phyloP scores from a whole-genome alignment of 1,140 invertebrate species.

The Drosophila sp. region DNA sequence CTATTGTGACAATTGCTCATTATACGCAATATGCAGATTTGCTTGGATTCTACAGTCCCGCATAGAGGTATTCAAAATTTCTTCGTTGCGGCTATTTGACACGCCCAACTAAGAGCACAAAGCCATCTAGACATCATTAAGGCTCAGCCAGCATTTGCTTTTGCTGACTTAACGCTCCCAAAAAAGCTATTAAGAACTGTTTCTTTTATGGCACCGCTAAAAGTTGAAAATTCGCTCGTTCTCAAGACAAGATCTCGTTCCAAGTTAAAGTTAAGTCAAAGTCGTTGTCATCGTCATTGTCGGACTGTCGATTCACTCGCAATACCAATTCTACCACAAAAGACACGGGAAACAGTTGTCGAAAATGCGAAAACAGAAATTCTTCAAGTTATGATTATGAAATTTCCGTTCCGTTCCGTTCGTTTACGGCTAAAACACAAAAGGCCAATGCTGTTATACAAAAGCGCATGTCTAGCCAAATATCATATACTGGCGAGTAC shows the following conservation, averaged over 20 bases:
- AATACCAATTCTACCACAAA: background rate
- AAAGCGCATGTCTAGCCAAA: slow-evolving; percentile 49
- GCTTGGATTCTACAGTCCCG: slow-evolving; percentile 7
- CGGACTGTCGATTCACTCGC: slow-evolving; percentile 64
- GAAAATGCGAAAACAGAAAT: slow-evolving; percentile 47
- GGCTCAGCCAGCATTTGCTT: slow-evolving; percentile 19
- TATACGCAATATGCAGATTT: slow-evolving; percentile 22
- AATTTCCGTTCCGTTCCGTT: slow-evolving; percentile 67
- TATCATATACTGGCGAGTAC: slow-evolving; percentile 12
- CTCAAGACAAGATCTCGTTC: slow-evolving; percentile 36
- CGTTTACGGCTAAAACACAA: slow-evolving; percentile 46
- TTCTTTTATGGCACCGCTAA: slow-evolving; percentile 76
- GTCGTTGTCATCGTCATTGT: slow-evolving; percentile 18
- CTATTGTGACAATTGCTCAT: slow-evolving; percentile 33
- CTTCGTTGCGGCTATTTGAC: slow-evolving; percentile 22
- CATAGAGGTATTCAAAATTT: slow-evolving; percentile 33
- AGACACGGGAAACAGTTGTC: slow-evolving; percentile 45
- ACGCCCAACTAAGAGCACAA: slow-evolving; percentile 37
- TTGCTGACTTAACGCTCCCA: no score
- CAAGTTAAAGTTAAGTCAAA: slow-evolving; percentile 34
- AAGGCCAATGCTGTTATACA: slow-evolving; percentile 53
- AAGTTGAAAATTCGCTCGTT: slow-evolving; percentile 53
- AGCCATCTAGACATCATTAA: slow-evolving; percentile 56
- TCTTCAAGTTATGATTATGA: slow-evolving; percentile 71
- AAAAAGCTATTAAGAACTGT: slow-evolving; percentile 71